Evolutionary conservation across 2,888 invertebrate genomes (phyloP).

Genomic region (Diarsia mendica): DNA sequence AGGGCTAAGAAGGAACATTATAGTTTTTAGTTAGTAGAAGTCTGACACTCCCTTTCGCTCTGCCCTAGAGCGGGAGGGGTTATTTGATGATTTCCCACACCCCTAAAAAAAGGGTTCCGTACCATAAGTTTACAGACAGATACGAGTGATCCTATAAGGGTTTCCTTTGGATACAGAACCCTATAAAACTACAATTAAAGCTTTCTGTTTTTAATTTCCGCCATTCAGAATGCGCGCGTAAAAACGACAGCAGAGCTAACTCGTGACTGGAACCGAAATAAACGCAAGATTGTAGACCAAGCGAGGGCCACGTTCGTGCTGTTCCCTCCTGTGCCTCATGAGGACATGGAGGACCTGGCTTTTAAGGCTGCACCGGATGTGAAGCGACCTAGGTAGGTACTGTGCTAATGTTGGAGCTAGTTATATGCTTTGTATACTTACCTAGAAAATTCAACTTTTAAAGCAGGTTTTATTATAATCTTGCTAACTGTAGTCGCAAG

Average conservation of each 20-base stretch:
- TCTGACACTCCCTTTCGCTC: too few species aligned
- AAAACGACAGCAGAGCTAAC: constrained; percentile 65
- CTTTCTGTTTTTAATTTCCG: background rate
- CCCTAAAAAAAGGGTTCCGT: too few species aligned
- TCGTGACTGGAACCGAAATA: constrained; percentile 74
- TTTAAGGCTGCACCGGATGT: constrained; percentile 73
- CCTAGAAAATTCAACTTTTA: too few species aligned
- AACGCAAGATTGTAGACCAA: constrained; percentile 69
- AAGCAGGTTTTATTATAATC: too few species aligned
- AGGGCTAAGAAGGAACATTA: too few species aligned
- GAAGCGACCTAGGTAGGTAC: constrained; percentile 81
- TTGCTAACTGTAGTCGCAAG: too few species aligned
- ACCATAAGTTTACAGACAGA: too few species aligned
- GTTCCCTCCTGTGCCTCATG: constrained; percentile 71
- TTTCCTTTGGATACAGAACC: too few species aligned
- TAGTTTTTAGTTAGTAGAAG: too few species aligned
- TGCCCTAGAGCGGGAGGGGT: too few species aligned
- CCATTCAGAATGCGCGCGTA: constrained; percentile 68
- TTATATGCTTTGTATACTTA: background rate
- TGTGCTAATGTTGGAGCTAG: background rate
- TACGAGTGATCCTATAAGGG: too few species aligned
- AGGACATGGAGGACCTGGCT: constrained; percentile 74
- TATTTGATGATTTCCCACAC: too few species aligned
- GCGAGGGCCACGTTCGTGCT: constrained; percentile 75
- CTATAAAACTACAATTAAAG: background rate